Percentiles rank a stretch among this genome's conserved stretches.
Evolutionary conservation across 2,888 invertebrate species (phyloP).

Genomic region (Pachliopta kotzebuea): DNA sequence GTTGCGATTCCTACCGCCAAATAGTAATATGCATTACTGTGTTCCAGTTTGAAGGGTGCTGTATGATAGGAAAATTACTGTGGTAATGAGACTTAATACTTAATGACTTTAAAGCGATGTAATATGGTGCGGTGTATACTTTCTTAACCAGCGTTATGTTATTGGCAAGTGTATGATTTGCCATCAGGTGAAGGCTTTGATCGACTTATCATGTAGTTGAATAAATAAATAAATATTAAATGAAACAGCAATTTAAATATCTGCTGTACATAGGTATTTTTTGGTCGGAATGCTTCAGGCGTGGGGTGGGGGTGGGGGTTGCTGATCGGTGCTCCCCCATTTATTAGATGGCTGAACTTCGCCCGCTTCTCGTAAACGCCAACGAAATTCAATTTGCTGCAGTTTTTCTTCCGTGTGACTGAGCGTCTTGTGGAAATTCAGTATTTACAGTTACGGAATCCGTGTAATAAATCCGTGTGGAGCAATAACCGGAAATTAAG

Average conservation of each 20-base stretch:
- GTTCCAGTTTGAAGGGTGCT: too few relatives aligned
- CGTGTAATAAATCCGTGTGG: slow-evolving; percentile 6
- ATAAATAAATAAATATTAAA: not conserved
- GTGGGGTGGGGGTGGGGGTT: slow-evolving; percentile 6
- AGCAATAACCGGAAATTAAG: not conserved
- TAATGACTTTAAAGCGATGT: too few relatives aligned
- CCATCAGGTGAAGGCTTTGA: too few relatives aligned
- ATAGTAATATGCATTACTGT: too few relatives aligned
- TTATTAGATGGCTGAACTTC: slow-evolving; percentile 26
- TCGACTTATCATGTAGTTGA: too few relatives aligned
- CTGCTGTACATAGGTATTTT: not conserved
- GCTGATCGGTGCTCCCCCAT: slow-evolving; percentile 20
- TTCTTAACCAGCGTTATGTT: too few relatives aligned
- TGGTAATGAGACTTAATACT: too few relatives aligned
- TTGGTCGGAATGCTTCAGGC: slow-evolving; percentile 4
- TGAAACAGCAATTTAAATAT: too few relatives aligned
- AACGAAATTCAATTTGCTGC: slow-evolving; percentile 23
- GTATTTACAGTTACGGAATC: slow-evolving; percentile 6
- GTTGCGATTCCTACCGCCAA: too few relatives aligned
- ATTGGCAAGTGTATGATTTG: too few relatives aligned
- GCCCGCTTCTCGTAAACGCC: slow-evolving; percentile 23
- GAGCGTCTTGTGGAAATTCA: slow-evolving; percentile 11
- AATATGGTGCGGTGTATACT: too few relatives aligned
- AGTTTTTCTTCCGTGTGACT: slow-evolving; percentile 25
- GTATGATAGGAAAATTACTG: too few relatives aligned